Conservation (phyloP, 2,113 vertebrate species). For the Pandion haliaetus region DNA sequence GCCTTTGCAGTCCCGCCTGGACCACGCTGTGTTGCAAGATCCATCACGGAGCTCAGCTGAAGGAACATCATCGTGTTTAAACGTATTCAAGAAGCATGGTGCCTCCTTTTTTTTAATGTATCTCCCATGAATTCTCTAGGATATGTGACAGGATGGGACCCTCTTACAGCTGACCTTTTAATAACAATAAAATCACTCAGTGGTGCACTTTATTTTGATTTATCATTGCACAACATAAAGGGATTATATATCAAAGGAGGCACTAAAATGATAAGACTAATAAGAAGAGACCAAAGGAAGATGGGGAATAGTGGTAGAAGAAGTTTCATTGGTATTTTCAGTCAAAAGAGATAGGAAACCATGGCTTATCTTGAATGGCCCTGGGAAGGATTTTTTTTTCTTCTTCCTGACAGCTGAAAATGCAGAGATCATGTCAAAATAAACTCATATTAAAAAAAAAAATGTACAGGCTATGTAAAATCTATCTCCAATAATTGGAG, state of each 20-base stretch:
- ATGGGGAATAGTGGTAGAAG: conserved; percentile 7
- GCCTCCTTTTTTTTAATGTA: background rate
- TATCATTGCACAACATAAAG: conserved; percentile 30
- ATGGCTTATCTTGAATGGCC: conserved; percentile 28
- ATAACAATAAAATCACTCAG: conserved; percentile 54
- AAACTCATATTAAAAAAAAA: background rate
- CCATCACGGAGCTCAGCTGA: background rate
- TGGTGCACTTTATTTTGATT: conserved; percentile 55
- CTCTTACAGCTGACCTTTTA: conserved; percentile 45
- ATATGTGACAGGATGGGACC: background rate
- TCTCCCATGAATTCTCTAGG: background rate
- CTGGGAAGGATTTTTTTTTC: background rate
- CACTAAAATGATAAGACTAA: conserved; percentile 52
- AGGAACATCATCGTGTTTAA: background rate
- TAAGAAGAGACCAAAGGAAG: conserved; percentile 35
- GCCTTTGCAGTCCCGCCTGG: background rate
- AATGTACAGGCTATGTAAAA: background rate
- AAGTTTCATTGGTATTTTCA: conserved; percentile 39
- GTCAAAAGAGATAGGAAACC: conserved; percentile 1
- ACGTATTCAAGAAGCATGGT: background rate
- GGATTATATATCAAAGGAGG: conserved; percentile 49
- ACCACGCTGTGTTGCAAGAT: rapidly evolving
- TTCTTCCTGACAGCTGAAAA: background rate
- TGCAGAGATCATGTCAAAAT: conserved; percentile 20
- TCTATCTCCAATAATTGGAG: background rate